Evolutionary conservation across 1,140 invertebrate genomes (phyloP).

Genomic region (Mylabris phalerata): DNA sequence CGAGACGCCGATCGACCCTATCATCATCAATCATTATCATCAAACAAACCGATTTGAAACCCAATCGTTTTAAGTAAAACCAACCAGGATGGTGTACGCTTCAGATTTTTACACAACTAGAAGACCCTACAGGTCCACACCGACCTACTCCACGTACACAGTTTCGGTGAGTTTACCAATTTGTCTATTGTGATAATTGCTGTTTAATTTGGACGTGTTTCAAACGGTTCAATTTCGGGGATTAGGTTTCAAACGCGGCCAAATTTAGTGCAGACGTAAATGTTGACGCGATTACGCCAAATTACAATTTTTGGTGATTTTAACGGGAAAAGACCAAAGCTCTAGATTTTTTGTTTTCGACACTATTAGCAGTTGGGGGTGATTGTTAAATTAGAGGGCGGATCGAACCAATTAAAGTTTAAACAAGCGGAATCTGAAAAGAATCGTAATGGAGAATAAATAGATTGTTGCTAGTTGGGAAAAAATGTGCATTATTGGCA

Average conservation of each 20-base stretch:
- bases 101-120: slow-evolving; percentile 82
- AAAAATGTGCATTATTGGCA: too few species aligned
- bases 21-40: slow-evolving; percentile 1
- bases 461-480: too few species aligned
- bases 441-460: too few species aligned
- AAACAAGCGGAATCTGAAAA: too few species aligned
- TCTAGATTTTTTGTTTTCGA: too few species aligned
- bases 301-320: not conserved
- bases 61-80: too few species aligned
- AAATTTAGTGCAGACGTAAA: slow-evolving; percentile 7
- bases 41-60: not conserved
- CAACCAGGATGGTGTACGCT: slow-evolving; percentile 75
- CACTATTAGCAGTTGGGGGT: too few species aligned
- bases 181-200: slow-evolving; percentile 13
- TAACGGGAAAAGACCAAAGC: too few species aligned
- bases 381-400: too few species aligned
- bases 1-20: slow-evolving; percentile 30
- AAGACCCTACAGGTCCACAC: slow-evolving; percentile 65
- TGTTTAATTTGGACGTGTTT: not conserved
- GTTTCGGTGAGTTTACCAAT: slow-evolving; percentile 62
- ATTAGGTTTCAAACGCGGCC: slow-evolving; percentile 3
- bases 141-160: slow-evolving; percentile 64
- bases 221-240: not conserved
- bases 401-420: too few species aligned
- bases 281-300: not conserved